These are phyloP conservation scores for Drosophila subquinaria DNA, from an alignment of 2,888 invertebrate genomes.

Conservation along the genomic window DNA sequence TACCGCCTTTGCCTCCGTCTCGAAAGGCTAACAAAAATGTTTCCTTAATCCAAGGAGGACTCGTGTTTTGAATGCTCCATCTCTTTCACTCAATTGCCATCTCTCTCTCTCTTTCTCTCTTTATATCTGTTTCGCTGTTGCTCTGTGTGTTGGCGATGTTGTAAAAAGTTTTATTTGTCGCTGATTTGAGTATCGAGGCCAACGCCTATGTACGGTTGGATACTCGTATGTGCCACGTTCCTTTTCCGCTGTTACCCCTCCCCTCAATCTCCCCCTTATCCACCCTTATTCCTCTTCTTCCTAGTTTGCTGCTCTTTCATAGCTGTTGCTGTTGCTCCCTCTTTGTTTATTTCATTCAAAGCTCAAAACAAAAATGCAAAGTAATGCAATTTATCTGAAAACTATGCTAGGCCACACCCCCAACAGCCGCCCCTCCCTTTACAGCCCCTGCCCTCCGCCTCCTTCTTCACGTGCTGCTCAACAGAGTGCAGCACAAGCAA, in stretches of 20 bases:
- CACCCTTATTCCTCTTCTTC: not conserved
- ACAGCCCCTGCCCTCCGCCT: not conserved
- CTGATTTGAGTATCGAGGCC: slow-evolving; percentile 73
- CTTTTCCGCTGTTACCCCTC: slow-evolving; percentile 13
- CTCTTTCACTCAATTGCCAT: not conserved
- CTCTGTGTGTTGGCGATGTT: slow-evolving; percentile 51
- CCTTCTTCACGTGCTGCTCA: slow-evolving; percentile 11
- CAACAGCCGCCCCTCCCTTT: slow-evolving; percentile 6
- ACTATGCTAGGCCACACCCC: slow-evolving; percentile 62
- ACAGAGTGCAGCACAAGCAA: slow-evolving; percentile 29
- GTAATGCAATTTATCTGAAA: slow-evolving; percentile 75
- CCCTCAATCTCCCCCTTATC: not conserved
- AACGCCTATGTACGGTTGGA: slow-evolving; percentile 51
- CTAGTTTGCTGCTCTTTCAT: not conserved
- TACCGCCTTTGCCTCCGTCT: slow-evolving; percentile 26
- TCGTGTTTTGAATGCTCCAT: slow-evolving; percentile 52
- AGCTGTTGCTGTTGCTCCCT: not conserved
- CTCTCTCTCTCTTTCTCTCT: not conserved
- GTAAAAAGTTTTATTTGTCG: slow-evolving; percentile 73
- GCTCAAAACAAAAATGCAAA: slow-evolving; percentile 68
- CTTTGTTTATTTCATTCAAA: slow-evolving; percentile 64
- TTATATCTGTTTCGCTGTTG: slow-evolving; percentile 9
- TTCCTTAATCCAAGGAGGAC: slow-evolving; percentile 60
- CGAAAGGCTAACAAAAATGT: slow-evolving; percentile 54
- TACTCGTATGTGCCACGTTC: slow-evolving; percentile 42